phyloP scores from a whole-genome alignment of 2,888 invertebrate species.

The Hyalella azteca region DNA sequence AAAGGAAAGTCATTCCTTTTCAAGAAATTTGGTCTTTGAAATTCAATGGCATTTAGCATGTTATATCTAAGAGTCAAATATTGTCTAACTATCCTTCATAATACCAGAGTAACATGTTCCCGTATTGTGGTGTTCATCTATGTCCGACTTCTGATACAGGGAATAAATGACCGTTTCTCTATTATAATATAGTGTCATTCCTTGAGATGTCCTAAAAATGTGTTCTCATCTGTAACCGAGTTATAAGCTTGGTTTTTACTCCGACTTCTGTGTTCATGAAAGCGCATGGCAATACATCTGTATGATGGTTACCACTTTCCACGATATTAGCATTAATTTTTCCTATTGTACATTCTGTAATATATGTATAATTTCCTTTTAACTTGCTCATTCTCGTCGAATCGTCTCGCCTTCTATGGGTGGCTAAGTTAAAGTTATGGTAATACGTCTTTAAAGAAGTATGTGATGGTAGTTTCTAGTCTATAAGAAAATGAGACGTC shows the following conservation, averaged over 20 bases:
- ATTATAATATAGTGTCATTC: constrained; percentile 14
- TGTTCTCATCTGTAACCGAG: not conserved
- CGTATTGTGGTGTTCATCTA: constrained; percentile 28
- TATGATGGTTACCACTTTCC: constrained; percentile 23
- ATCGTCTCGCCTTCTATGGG: constrained; percentile 27
- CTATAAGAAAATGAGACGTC: constrained; percentile 17
- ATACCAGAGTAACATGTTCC: constrained; percentile 17
- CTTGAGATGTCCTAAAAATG: no score
- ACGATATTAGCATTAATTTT: constrained; percentile 25
- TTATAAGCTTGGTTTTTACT: not conserved
- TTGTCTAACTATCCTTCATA: constrained; percentile 7
- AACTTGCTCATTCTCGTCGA: constrained; percentile 37
- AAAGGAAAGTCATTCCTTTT: constrained; percentile 93
- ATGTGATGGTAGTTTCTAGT: constrained; percentile 29
- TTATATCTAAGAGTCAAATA: not conserved
- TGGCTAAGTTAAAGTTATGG: constrained; percentile 23
- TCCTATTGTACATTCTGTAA: constrained; percentile 32
- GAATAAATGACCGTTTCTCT: not conserved
- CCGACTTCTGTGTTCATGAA: constrained; percentile 22
- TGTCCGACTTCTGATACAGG: constrained; percentile 2
- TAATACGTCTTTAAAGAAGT: not conserved
- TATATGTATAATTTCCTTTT: constrained; percentile 31
- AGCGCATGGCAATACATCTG: constrained; percentile 21
- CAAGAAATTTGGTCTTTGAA: constrained; percentile 88
- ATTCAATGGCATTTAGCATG: constrained; percentile 43